Evolutionary conservation across 1,140 invertebrate genomes (phyloP).

Genomic region (Saxidomus purpurata): DNA sequence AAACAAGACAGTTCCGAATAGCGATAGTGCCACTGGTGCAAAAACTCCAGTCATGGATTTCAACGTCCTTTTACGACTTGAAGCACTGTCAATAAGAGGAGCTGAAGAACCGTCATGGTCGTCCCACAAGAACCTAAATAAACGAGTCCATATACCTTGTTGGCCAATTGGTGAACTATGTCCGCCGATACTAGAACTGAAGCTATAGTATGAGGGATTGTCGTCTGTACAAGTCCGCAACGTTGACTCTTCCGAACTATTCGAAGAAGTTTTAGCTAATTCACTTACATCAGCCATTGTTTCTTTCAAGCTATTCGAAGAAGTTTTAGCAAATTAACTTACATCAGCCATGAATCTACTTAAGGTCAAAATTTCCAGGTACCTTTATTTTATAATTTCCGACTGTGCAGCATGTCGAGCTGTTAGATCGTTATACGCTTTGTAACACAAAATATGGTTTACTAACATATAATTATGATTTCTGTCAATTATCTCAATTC

Average conservation of each 20-base stretch:
- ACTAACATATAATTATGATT: too few relatives aligned
- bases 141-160: neutral
- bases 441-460: too few relatives aligned
- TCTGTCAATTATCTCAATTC: neutral
- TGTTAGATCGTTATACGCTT: too few relatives aligned
- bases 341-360: neutral
- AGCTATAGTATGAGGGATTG: neutral
- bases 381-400: too few relatives aligned
- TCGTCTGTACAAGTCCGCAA: neutral
- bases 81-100: neutral
- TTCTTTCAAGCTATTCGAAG: neutral
- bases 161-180: neutral
- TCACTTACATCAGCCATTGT: neutral
- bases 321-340: neutral
- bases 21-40: conserved; percentile 97
- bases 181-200: neutral
- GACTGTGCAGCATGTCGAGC: too few relatives aligned
- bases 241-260: neutral
- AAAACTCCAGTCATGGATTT: conserved; percentile 98
- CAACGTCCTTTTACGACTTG: conserved; percentile 87
- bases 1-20: conserved; percentile 98
- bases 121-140: neutral
- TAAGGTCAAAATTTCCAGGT: too few relatives aligned
- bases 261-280: neutral
- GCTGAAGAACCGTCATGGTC: neutral